Conservation (phyloP, 2,888 invertebrate genomes). For the Pyrrhosoma nymphula region DNA sequence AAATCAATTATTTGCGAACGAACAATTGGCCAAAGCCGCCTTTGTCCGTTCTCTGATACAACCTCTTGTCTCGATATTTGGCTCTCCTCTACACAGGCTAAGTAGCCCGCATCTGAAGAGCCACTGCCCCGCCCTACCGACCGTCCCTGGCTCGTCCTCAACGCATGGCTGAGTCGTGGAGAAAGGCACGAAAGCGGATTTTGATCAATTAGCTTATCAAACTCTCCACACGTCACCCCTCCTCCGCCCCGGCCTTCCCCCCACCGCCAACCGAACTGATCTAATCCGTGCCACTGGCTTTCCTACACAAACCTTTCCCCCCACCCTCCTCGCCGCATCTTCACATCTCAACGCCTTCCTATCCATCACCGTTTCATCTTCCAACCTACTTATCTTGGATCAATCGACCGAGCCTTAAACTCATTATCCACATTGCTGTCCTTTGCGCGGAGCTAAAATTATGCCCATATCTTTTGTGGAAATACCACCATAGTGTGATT, state of each 20-base stretch:
- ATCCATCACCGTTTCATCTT: neutral
- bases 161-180: neutral
- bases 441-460: neutral
- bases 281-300: neutral
- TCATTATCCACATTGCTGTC: neutral
- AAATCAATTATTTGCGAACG: no score
- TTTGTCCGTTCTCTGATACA: no score
- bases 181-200: neutral
- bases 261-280: neutral
- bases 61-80: no score
- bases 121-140: neutral
- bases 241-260: neutral
- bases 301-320: neutral
- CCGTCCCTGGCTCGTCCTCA: no score
- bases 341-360: neutral
- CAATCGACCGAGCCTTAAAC: neutral
- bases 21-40: no score
- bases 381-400: neutral
- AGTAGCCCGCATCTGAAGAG: neutral
- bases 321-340: neutral
- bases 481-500: no score
- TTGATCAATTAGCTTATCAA: conserved; percentile 30
- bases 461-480: no score
- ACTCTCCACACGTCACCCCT: neutral
- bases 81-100: no score